Base-by-base conservation (phyloP, 2,888 invertebrate species). In the Lydus trimaculatus region DNA sequence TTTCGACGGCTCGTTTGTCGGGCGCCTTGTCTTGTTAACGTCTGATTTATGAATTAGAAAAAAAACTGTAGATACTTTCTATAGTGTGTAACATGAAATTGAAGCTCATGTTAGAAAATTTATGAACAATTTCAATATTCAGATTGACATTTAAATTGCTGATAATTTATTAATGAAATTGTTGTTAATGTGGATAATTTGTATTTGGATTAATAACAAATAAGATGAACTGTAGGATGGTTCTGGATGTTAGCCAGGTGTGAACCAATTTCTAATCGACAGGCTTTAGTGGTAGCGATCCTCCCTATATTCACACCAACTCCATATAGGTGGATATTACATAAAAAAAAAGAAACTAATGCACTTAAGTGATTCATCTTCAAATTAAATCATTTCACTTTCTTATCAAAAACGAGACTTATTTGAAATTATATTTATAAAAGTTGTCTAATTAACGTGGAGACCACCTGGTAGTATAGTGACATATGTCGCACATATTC, bases 21-120 rank as follows among this genome's bases (percentile, higher is more conserved):
- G 83, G 83, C 83, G 83, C 83, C 83, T 81, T 81, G 82, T 83
- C 83, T 83, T 83, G 83, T 84, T 84, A 84, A 77, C 79, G 72
- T 69, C 80, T 83, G 83, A 84, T 84, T 84, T 84, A 81, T 77
- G 73, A 63, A 66, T 60, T 66, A 63, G 66, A 65, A 56, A 59
- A n/a, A 62, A n/a, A 25, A 58, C 52, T 31, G 17, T 28, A 43
- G 25, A 11, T 43, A 58, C 56, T 36, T 36, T 28, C 58, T 23
- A 17, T 33, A 17, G 25, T 33, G 20, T 8, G 36, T 25, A 6
- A 20, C 15, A 36, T 65, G 20, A 66, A 58, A 63, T 60, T 61
- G 63, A 31, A 59, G 4, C 0, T n/a, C 58, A 23, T 31, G n/a
- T 43, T 60, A 59, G 48, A 52, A 4, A 28, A 4, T 2, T 28